Conservation (phyloP, 2,113 vertebrate genomes). For the Pachycephala philippinensis region DNA sequence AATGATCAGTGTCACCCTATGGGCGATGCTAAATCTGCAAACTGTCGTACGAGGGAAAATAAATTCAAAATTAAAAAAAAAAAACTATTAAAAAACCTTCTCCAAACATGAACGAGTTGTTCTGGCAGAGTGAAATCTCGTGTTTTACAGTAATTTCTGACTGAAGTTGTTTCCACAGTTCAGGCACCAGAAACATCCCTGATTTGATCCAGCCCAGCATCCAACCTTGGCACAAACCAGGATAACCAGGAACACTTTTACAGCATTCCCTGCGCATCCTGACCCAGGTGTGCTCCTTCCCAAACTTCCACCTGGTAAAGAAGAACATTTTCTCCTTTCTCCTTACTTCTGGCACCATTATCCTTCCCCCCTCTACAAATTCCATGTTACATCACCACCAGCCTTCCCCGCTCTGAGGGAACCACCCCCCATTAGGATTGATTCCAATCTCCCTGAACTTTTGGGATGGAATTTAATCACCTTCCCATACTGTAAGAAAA, state of each 20-base stretch:
- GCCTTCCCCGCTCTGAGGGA: background rate
- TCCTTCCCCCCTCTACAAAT: background rate
- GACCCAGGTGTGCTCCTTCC: background rate
- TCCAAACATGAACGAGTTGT: rapidly evolving
- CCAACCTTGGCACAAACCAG: background rate
- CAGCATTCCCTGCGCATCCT: background rate
- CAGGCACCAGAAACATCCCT: background rate
- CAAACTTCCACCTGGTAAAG: background rate
- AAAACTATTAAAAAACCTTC: background rate
- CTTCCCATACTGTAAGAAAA: background rate
- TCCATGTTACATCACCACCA: background rate
- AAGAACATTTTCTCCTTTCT: background rate
- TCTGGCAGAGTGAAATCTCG: background rate
- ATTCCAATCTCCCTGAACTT: background rate
- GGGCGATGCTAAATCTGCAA: rapidly evolving
- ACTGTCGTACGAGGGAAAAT: rapidly evolving
- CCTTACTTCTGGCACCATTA: background rate
- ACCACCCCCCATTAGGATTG: rapidly evolving
- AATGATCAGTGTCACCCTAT: background rate
- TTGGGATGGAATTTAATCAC: background rate
- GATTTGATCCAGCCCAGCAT: background rate
- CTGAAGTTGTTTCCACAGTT: background rate
- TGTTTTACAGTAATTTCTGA: background rate
- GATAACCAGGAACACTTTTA: background rate
- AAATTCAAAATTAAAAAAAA: background rate